These are phyloP conservation scores for Nyctereutes procyonoides DNA, from an alignment of 2,113 vertebrate genomes.

Conservation along the genomic window DNA sequence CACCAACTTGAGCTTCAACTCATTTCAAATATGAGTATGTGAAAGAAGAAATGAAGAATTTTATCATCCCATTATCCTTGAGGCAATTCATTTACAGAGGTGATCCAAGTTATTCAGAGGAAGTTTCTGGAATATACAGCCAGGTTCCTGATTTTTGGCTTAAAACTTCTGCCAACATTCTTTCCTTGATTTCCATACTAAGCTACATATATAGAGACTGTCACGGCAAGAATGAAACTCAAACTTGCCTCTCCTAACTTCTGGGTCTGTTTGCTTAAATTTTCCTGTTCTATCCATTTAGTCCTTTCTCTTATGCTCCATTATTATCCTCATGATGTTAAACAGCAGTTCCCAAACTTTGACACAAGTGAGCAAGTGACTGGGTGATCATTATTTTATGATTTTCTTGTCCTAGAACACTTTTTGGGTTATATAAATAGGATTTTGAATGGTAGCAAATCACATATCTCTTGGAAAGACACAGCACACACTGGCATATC, in stretches of 20 bases:
- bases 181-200: neutral
- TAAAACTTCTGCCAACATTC: neutral
- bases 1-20: neutral
- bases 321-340: neutral
- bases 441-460: neutral
- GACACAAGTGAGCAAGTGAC: neutral
- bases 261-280: neutral
- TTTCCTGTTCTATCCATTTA: neutral
- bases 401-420: neutral
- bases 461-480: neutral
- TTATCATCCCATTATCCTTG: neutral
- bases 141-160: neutral
- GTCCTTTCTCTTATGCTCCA: neutral
- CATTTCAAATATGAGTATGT: neutral
- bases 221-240: neutral
- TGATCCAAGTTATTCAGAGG: neutral
- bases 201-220: neutral
- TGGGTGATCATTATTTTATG: too few species aligned
- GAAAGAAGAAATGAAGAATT: slow-evolving; percentile 8
- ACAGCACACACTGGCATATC: too few species aligned
- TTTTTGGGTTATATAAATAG: neutral
- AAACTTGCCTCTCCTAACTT: neutral
- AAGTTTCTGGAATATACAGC: neutral
- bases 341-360: neutral
- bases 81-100: neutral